These are phyloP conservation scores for Typhlichthys eigenmanni DNA, from an alignment of 2,797 vertebrate species.

Conservation along the genomic window DNA sequence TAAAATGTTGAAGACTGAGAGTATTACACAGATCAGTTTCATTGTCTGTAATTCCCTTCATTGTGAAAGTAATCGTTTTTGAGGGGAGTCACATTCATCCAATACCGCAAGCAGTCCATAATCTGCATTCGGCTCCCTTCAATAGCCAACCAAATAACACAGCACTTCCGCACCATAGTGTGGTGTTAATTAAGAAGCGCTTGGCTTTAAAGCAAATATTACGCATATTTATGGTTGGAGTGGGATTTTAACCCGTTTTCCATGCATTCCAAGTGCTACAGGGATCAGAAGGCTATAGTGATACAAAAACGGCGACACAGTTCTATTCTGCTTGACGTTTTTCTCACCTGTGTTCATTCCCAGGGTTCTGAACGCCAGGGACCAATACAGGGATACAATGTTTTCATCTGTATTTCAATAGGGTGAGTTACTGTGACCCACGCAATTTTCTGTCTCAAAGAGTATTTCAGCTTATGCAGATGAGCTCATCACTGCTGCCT, in stretches of 20 bases:
- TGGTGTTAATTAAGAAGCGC: conserved; percentile 62
- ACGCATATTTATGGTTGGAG: conserved; percentile 58
- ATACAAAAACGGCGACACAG: conserved; percentile 49
- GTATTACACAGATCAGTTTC: conserved; percentile 77
- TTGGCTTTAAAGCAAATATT: conserved; percentile 59
- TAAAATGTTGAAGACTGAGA: conserved; percentile 72
- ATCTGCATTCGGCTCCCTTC: conserved; percentile 71
- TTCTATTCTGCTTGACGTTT: conserved; percentile 69
- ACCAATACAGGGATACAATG: conserved; percentile 72
- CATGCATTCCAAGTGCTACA: conserved; percentile 49
- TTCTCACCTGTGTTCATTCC: conserved; percentile 71
- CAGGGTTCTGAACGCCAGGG: conserved; percentile 61
- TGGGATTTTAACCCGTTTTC: conserved; percentile 64
- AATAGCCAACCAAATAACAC: conserved; percentile 60
- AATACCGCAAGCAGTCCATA: conserved; percentile 59
- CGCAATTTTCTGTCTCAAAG: conserved; percentile 76
- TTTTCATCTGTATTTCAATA: conserved; percentile 74
- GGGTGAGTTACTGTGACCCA: conserved; percentile 78
- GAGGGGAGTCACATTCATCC: conserved; percentile 75
- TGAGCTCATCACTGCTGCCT: conserved; percentile 80
- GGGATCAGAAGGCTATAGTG: conserved; percentile 47
- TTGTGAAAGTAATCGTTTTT: conserved; percentile 71
- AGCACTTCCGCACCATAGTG: conserved; percentile 51
- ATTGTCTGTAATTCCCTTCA: conserved; percentile 78
- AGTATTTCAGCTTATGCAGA: conserved; percentile 81